phyloP scores from a whole-genome alignment of 1,140 invertebrate genomes.

The Drosophila insularis region DNA sequence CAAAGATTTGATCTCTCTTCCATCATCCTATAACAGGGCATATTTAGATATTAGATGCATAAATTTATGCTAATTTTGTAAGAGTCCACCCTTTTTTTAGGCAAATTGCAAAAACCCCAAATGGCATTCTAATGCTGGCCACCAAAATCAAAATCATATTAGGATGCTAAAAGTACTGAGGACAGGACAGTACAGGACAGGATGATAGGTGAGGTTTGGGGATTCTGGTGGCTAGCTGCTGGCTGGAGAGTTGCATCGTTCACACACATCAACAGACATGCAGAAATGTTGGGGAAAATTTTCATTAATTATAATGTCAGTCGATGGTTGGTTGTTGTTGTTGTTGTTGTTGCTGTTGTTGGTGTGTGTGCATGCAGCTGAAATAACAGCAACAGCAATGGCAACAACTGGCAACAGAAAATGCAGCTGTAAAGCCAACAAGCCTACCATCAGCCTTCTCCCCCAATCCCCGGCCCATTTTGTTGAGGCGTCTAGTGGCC shows the following conservation, averaged over 20 bases:
- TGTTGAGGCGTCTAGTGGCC: constrained; percentile 9
- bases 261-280: constrained; percentile 32
- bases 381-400: constrained; percentile 58
- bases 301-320: constrained; percentile 79
- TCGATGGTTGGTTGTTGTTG: constrained; percentile 21
- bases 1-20: constrained; percentile 1
- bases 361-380: constrained; percentile 51
- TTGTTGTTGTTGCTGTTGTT: constrained; percentile 23
- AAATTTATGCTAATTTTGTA: constrained; percentile 3
- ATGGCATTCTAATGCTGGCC: constrained; percentile 74
- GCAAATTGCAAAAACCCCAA: constrained; percentile 35
- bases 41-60: neutral
- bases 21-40: neutral
- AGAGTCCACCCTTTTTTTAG: neutral
- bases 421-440: constrained; percentile 55
- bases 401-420: constrained; percentile 14
- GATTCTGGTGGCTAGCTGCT: no score
- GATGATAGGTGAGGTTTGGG: neutral
- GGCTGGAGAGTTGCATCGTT: neutral
- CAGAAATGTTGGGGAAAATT: constrained; percentile 61
- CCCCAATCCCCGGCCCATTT: neutral
- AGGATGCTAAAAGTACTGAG: constrained; percentile 31
- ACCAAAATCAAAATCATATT: constrained; percentile 79
- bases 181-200: neutral
- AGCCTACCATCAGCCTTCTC: constrained; percentile 14